Percentiles rank a stretch among this genome's conserved stretches.
These are phyloP conservation scores for Hippasteria phrygiana DNA, from an alignment of 53 echinoderm and acorn worm species.

Conservation along the genomic window DNA sequence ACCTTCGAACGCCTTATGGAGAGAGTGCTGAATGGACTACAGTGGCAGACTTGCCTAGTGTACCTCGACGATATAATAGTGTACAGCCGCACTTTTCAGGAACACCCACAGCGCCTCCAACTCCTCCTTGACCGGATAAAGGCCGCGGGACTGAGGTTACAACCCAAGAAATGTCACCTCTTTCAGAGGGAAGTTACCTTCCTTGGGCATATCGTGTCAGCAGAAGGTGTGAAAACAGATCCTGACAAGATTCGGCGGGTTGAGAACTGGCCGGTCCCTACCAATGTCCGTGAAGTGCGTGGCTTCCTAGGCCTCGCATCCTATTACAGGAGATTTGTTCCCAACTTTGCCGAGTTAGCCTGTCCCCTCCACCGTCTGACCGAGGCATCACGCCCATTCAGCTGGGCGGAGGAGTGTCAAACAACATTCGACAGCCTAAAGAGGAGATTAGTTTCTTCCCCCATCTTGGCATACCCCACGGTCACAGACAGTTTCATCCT, in stretches of 20 bases:
- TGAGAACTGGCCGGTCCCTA: conserved; percentile 19
- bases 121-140: conserved; percentile 50
- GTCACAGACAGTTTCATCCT: background rate
- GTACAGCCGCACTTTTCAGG: conserved; percentile 27
- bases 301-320: conserved; percentile 39
- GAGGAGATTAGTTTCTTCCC: background rate
- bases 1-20: conserved; percentile 73
- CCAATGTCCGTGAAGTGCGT: conserved; percentile 14
- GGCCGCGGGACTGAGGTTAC: conserved; percentile 65
- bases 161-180: conserved; percentile 69
- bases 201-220: conserved; percentile 62
- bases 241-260: conserved; percentile 21
- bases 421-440: conserved; percentile 1
- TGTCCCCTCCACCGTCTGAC: conserved; percentile 34
- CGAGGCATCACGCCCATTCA: background rate
- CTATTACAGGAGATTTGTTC: conserved; percentile 44
- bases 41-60: conserved; percentile 61
- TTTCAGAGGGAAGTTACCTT: conserved; percentile 54
- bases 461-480: conserved; percentile 3
- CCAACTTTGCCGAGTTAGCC: conserved; percentile 11
- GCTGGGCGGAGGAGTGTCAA: conserved; percentile 2
- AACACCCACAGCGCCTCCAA: conserved; percentile 40
- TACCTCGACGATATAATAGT: conserved; percentile 72
- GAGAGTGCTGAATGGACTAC: conserved; percentile 35
- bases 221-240: conserved; percentile 50